A percentile compares a stretch with the other conserved stretches of the same genome.
phyloP scores from a whole-genome alignment of 2,797 vertebrate genomes.

The Phoebastria nigripes region DNA sequence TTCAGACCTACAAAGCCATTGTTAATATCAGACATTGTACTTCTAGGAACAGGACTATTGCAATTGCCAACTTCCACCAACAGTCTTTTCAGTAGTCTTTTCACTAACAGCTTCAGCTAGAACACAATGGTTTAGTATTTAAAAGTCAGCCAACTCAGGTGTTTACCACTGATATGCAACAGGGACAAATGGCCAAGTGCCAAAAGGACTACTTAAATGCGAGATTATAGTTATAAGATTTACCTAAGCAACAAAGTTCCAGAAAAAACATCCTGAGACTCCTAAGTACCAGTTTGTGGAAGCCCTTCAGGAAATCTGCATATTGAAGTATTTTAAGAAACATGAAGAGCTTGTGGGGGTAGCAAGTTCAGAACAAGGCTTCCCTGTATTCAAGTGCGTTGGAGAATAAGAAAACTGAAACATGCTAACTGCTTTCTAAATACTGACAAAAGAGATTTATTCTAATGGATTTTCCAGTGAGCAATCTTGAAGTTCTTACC shows the following conservation, averaged over 20 bases:
- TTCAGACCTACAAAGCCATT: background rate
- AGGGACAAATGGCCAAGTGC: background rate
- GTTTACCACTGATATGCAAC: background rate
- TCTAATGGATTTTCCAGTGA: background rate
- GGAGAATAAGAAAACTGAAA: background rate
- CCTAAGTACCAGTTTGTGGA: background rate
- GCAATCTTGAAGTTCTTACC: background rate
- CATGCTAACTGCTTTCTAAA: background rate
- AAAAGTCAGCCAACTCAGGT: background rate
- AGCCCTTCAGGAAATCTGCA: background rate
- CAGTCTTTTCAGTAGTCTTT: background rate
- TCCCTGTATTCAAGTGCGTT: background rate
- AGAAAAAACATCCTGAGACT: background rate
- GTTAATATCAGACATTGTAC: background rate
- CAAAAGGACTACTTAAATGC: background rate
- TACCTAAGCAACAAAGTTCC: background rate
- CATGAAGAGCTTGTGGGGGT: background rate
- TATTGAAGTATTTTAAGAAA: background rate
- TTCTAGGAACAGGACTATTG: background rate
- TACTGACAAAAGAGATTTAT: background rate
- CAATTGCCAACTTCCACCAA: background rate
- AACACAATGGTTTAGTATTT: background rate
- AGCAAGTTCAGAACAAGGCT: background rate
- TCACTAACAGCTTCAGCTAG: background rate
- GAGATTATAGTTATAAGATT: background rate